Evolutionary conservation across 2,797 vertebrate species (phyloP).

Genomic region (Sternarchorhynchus goeldii): DNA sequence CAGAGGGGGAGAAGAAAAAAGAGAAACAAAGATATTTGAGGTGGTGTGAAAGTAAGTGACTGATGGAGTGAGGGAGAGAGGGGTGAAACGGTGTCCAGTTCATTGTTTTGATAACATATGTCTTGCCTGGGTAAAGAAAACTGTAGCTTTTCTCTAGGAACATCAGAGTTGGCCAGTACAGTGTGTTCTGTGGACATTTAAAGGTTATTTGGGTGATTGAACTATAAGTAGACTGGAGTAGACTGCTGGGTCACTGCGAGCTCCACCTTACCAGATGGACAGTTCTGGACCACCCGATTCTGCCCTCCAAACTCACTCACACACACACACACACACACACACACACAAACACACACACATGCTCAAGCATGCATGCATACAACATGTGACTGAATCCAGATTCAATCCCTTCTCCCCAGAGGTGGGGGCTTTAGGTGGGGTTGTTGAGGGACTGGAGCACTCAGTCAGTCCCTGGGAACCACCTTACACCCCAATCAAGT

Average conservation of each 20-base stretch:
- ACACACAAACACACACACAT: not conserved
- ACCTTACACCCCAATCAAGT: conserved; percentile 73
- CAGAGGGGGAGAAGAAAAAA: conserved; percentile 34
- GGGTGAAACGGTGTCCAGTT: not conserved
- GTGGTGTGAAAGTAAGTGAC: conserved; percentile 39
- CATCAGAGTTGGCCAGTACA: not conserved
- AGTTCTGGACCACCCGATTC: conserved; percentile 27
- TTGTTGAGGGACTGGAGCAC: conserved; percentile 30
- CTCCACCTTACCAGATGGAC: conserved; percentile 4
- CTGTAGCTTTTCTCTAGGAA: not conserved
- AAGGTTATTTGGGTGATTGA: not conserved
- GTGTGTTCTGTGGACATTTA: not conserved
- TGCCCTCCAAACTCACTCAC: conserved; percentile 23
- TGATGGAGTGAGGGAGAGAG: conserved; percentile 27
- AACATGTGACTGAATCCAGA: conserved; percentile 58
- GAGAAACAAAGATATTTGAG: conserved; percentile 18
- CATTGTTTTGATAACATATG: too few relatives aligned
- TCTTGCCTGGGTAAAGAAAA: too few relatives aligned
- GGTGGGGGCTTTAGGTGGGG: conserved; percentile 35
- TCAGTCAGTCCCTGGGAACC: conserved; percentile 61
- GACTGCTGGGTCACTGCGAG: conserved; percentile 15
- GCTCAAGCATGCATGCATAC: not conserved
- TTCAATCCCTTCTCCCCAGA: conserved; percentile 40
- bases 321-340: conserved; percentile 14
- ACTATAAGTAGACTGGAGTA: conserved; percentile 2